A percentile compares a stretch with the other conserved stretches of the same genome.
These are phyloP conservation scores for Cerceris rybyensis DNA, from an alignment of 2,888 invertebrate genomes.

Conservation along the genomic window DNA sequence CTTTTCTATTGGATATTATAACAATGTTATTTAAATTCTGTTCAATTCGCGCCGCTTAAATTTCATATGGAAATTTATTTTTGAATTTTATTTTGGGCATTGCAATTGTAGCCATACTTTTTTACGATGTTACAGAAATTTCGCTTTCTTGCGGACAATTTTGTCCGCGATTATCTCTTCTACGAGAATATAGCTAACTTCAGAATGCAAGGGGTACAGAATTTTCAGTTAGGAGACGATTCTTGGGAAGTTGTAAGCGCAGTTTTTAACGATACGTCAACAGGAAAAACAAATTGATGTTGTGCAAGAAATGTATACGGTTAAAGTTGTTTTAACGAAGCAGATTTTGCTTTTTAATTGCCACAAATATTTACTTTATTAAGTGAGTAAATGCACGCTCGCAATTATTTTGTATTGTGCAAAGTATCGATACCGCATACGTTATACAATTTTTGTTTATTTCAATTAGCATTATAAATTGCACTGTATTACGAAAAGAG, in stretches of 20 bases:
- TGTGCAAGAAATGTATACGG: slow-evolving; percentile 31
- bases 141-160: neutral
- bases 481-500: too few relatives aligned
- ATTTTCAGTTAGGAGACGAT: slow-evolving; percentile 49
- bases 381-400: slow-evolving; percentile 36
- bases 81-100: neutral
- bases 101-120: neutral
- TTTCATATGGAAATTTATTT: neutral
- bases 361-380: slow-evolving; percentile 10
- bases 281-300: slow-evolving; percentile 6
- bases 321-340: slow-evolving; percentile 14
- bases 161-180: slow-evolving; percentile 28
- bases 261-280: slow-evolving; percentile 15
- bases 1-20: too few relatives aligned
- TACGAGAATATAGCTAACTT: slow-evolving; percentile 27
- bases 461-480: too few relatives aligned
- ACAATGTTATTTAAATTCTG: too few relatives aligned
- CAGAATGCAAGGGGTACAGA: slow-evolving; percentile 21
- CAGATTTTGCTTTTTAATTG: slow-evolving; percentile 23
- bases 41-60: neutral
- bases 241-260: slow-evolving; percentile 9
- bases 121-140: neutral
- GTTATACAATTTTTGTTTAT: neutral
- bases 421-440: neutral
- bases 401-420: neutral